Evolutionary conservation across 37 sponge, comb jelly and placozoan species (phyloP), one percentile per base, ranked within the genome.

Genomic region (Dysidea cf. avara): DNA sequence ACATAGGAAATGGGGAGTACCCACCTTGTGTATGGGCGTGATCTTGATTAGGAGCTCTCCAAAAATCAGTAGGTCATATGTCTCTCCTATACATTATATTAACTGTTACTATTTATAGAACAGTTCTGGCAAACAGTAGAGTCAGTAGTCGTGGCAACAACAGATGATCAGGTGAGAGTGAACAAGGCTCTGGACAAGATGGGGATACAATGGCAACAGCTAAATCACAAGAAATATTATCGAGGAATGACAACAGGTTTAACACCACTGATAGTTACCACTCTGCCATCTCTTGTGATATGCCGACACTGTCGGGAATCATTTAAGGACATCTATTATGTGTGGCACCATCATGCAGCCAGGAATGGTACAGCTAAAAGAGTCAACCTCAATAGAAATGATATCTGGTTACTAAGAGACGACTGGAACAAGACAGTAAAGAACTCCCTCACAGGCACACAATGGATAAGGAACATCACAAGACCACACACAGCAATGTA

Each of bases 11-110:
- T 83, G 84, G 84, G 75, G 69, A 2, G 30, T 34, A 7, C 52
- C 38, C 0, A 83, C 84, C 3, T 24, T 83, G 32, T 83, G 84
- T 18, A 83, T 83, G 84, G 84, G 84, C 14, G 72, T 68, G 50
- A 58, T 51, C 1, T 20, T 77, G 22, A 69, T 83, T n/a, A 46
- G 72, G 38, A 69, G 56, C 55, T 62, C 72, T 12, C 54, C 36
- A 3, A 36, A 7, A 63, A 77, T 71, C 22, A 77, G 84, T 83
- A 36, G 49, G 67, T 39, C 50, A 50, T 50, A 50, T n/a, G n/a
- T n/a, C n/a, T n/a, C n/a, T n/a, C n/a, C 7, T 43, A 9, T 43
- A 9, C 9, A 9, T 43, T 5, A 12, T 43, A 9, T 43, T 43
- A 43, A 9, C 9, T 43, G 46, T 43, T 9, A 43, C 7, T 43